Conservation (phyloP, 2,113 vertebrate genomes). For the Anhinga anhinga region DNA sequence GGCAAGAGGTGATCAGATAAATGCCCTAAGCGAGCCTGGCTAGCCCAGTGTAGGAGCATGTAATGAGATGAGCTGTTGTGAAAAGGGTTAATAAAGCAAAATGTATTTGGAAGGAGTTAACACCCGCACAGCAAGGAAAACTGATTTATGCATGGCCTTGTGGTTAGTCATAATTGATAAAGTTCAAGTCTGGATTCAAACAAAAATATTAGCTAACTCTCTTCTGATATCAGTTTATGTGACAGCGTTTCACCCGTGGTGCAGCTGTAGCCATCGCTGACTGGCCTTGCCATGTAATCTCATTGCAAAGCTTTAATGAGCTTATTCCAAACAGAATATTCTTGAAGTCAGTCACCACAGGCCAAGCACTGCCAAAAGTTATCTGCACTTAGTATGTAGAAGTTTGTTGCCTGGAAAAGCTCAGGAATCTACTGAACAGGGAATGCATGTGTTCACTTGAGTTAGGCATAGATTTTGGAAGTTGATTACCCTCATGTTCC, state of each 20-base stretch:
- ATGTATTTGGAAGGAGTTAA: not conserved
- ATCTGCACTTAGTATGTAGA: not conserved
- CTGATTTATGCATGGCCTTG: not conserved
- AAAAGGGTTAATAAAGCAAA: not conserved
- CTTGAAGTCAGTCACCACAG: not conserved
- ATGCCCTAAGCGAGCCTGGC: rapidly evolving
- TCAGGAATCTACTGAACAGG: not conserved
- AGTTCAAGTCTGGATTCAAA: not conserved
- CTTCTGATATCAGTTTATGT: not conserved
- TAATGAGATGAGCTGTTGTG: not conserved
- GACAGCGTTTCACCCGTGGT: rapidly evolving
- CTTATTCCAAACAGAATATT: not conserved
- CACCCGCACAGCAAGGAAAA: not conserved
- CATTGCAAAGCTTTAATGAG: not conserved
- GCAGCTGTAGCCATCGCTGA: rapidly evolving
- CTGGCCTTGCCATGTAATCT: not conserved
- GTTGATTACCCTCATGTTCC: not conserved
- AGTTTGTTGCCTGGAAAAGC: not conserved
- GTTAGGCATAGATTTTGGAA: not conserved
- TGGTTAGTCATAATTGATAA: not conserved
- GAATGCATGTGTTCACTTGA: not conserved
- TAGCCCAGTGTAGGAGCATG: not conserved
- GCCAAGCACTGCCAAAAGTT: not conserved
- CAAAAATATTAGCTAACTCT: rapidly evolving
- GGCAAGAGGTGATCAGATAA: not conserved